Base-by-base conservation (phyloP, 2,888 invertebrate species). In the Fragum fragum region DNA sequence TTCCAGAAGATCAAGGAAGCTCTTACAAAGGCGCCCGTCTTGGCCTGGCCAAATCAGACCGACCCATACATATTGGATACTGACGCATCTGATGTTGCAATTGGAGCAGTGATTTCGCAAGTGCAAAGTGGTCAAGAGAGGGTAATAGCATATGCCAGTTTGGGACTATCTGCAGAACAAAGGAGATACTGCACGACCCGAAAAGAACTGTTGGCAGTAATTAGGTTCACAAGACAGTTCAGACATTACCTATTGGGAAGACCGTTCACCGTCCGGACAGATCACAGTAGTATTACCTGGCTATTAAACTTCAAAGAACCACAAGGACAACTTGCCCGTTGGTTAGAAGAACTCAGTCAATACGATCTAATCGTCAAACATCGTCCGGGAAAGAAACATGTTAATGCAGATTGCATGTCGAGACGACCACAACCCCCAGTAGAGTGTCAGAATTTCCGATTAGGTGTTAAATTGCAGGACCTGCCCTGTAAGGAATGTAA, bases 231-330 rank as follows among this genome's bases (percentile, higher is more conserved):
- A 55, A 53, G 72, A 29, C 72, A 72, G 28, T 72, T 26, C 36
- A 18, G 72, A 18, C 72, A 72, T 29, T 72, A 72, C 39, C 28
- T 72, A 57, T 39, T 72, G 2, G 72, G 72, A 18, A 18, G 57
- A 26, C 55, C 57, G 14, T 86, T 86, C 39, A 36, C 39, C 6
- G 79, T 87, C 9, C 36, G 85, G 16, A 87, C 83, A 5, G 83
- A 83, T 53, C 85, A 87, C 73, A 75, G 29, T 21, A 85, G 83
- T 68, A 29, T 87, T 23, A 57, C 61, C n/a, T 87, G 87, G 87
- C 53, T 86, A 6, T 47, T 78, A 29, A 29, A 72, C 7, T 87
- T 86, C 47, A 82, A 81, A 28, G 52, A 84, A 32, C 78, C 74
- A 11, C 61, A 80, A 14, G 82, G 85, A 1, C 81, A 85, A 26